Conservation (phyloP, 64 coral and sea anemone species). For the Platygyra sinensis region DNA sequence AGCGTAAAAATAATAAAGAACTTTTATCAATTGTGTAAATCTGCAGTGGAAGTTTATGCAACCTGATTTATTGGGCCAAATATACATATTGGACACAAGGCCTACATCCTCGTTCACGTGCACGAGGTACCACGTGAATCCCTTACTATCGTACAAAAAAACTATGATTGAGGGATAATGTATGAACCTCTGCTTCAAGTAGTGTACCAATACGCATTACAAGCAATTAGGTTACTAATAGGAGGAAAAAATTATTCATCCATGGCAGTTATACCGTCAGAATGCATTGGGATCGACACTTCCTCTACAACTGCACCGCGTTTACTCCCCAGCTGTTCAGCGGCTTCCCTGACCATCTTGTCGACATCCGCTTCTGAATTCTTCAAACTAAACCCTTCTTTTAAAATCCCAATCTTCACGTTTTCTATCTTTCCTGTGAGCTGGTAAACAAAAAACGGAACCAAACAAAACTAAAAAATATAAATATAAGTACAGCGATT, state of each 20-base stretch:
- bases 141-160: too few relatives aligned
- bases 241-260: neutral
- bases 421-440: conserved; percentile 41
- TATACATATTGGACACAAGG: too few relatives aligned
- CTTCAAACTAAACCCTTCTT: conserved; percentile 69
- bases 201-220: too few relatives aligned
- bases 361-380: conserved; percentile 61
- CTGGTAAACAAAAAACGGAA: conserved; percentile 8
- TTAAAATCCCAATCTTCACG: conserved; percentile 55
- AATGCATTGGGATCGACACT: conserved; percentile 66
- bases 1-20: too few relatives aligned
- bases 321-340: neutral
- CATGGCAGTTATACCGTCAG: conserved; percentile 45
- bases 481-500: neutral
- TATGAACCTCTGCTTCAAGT: too few relatives aligned
- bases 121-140: too few relatives aligned
- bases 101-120: too few relatives aligned
- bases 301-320: conserved; percentile 47
- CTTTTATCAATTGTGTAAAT: too few relatives aligned
- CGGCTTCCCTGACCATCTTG: conserved; percentile 45
- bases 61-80: too few relatives aligned
- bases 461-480: neutral
- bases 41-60: too few relatives aligned
- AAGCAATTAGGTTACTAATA: too few relatives aligned
- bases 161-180: too few relatives aligned